Base-by-base conservation (phyloP, 2,113 vertebrate genomes). In the Saguinus imperator region DNA sequence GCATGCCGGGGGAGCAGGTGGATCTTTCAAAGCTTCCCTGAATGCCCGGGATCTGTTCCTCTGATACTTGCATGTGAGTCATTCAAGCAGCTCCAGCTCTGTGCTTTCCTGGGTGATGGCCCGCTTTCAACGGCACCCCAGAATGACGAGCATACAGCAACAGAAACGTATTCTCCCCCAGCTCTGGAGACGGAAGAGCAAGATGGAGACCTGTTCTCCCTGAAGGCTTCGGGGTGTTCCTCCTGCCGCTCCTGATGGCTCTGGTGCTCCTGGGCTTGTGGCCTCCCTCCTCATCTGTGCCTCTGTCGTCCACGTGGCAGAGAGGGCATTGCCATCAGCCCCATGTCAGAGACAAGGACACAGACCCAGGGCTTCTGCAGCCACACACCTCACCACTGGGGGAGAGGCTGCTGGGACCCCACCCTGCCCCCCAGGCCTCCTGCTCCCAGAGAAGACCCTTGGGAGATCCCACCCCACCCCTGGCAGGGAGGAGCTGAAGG, bases 401-500 rank as follows among this genome's bases (percentile, higher is more conserved):
- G 1, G 3, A 5, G 29, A 25, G 8, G 57, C 29, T 1, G 0
- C 13, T 6, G n/a, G 14, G 20, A n/a, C n/a, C 23, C n/a, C 20
- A 11, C 14, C 14, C n/a, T 32, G 14, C 12, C n/a, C 45, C 5
- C 13, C 10, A 20, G 32, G 29, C 79, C 37, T 23, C 21, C 37
- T 35, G 13, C 13, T 3, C 14, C 25, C 27, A 3, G 45, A 32
- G 35, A 17, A 68, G 58, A 20, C 20, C 20, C n/a, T 3, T 5
- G 48, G 0, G 1, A 16, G 1, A 40, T 0, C 9, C 0, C 1
- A 0, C 70, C 35, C 40, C 9, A 2, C 0, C 17, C 61, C 76
- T 68, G 25, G 18, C 17, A 16, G 89, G 55, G 27, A 14, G 1
- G 35, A 89, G 32, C 21, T 21, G 89, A 17, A 12, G 52, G 20